Conservation (phyloP, 2,113 vertebrate species). For the Nothocercus julius region DNA sequence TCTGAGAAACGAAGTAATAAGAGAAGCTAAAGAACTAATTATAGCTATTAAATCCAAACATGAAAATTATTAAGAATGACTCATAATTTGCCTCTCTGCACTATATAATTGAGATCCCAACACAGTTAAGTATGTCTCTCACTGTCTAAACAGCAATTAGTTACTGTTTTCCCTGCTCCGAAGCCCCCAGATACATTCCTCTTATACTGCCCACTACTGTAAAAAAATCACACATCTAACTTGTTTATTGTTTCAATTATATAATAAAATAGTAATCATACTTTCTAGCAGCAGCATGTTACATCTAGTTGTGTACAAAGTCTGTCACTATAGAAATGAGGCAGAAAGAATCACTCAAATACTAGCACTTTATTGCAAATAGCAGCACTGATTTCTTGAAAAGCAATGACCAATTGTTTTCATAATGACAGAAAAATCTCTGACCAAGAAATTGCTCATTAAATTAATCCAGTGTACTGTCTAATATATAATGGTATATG, state of each 20-base stretch:
- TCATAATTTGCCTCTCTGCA: background rate
- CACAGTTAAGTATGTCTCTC: background rate
- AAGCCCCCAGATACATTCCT: background rate
- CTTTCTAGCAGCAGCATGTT: background rate
- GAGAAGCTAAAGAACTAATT: background rate
- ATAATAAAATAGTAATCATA: background rate
- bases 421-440: background rate
- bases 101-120: background rate
- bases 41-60: background rate
- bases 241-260: conserved; percentile 29
- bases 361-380: background rate
- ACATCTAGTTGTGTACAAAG: background rate
- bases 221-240: background rate
- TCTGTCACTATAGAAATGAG: background rate
- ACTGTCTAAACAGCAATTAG: background rate
- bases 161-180: background rate
- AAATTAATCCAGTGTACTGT: background rate
- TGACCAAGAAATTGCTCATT: background rate
- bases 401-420: background rate
- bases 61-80: background rate
- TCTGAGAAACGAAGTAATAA: background rate
- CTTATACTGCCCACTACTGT: background rate
- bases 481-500: background rate
- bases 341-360: background rate
- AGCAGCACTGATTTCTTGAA: background rate